Percentiles rank a stretch among this genome's conserved stretches.
Evolutionary conservation across 1,140 invertebrate genomes (phyloP).

Genomic region (Nylanderia fulva): DNA sequence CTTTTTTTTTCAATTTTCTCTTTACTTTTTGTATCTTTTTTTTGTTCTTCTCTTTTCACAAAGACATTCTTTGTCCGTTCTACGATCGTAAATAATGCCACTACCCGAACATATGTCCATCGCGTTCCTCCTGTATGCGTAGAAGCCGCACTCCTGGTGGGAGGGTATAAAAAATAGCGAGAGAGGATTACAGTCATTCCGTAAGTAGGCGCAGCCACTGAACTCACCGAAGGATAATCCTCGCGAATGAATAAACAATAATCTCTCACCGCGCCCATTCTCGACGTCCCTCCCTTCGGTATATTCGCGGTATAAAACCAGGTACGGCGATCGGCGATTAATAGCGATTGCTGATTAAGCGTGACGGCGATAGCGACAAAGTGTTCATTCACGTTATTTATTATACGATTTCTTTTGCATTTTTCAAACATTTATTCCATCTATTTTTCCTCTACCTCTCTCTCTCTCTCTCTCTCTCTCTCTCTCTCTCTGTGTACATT

Average conservation of each 20-base stretch:
- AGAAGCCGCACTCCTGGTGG: constrained; percentile 5
- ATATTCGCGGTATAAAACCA: constrained; percentile 28
- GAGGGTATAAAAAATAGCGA: constrained; percentile 74
- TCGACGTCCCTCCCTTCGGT: constrained; percentile 37
- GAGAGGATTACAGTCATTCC: constrained; percentile 78
- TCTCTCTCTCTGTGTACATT: no score
- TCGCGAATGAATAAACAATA: constrained; percentile 81
- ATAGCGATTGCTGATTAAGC: constrained; percentile 39
- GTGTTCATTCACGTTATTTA: not conserved
- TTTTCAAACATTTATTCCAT: not conserved
- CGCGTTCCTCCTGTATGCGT: constrained; percentile 7
- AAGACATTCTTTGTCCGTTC: constrained; percentile 27
- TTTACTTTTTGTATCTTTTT: not conserved
- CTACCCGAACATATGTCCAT: constrained; percentile 24
- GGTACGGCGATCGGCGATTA: constrained; percentile 34
- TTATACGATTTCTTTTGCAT: not conserved
- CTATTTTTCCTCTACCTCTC: not conserved
- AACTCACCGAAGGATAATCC: constrained; percentile 81
- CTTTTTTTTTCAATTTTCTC: not conserved
- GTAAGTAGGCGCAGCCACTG: constrained; percentile 81
- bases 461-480: no score
- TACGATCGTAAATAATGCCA: constrained; percentile 15
- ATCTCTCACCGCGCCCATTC: constrained; percentile 76
- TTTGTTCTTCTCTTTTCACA: not conserved
- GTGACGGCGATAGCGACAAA: constrained; percentile 17